Evolutionary conservation across 2,113 vertebrate genomes (phyloP).

Genomic region (Salminus brasiliensis): DNA sequence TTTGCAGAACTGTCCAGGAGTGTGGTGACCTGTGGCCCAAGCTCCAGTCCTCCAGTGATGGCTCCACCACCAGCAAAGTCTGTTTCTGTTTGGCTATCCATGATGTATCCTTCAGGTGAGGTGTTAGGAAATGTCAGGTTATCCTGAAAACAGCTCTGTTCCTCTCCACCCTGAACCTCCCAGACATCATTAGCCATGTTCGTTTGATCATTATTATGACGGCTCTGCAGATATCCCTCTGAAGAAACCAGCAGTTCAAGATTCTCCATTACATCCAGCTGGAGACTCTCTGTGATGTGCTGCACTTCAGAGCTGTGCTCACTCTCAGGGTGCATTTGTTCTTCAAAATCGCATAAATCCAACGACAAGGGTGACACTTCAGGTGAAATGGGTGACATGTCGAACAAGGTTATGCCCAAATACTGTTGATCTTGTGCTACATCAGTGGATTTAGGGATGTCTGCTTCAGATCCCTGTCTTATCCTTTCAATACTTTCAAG

Average conservation of each 20-base stretch:
- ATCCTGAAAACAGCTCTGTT: conserved; percentile 29
- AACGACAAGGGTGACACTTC: conserved; percentile 61
- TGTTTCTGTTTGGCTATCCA: conserved; percentile 7
- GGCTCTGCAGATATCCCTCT: conserved; percentile 39
- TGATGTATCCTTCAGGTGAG: conserved; percentile 25
- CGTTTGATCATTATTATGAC: conserved; percentile 51
- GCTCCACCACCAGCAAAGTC: conserved; percentile 5
- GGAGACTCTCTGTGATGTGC: conserved; percentile 57
- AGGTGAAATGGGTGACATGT: conserved; percentile 49
- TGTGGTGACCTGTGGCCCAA: background rate
- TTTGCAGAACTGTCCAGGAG: background rate
- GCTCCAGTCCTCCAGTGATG: background rate
- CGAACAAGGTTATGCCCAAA: background rate
- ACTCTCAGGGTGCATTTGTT: conserved; percentile 59
- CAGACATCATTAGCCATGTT: conserved; percentile 58
- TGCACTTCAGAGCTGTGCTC: conserved; percentile 30
- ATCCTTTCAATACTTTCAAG: conserved; percentile 39
- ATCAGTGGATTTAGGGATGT: background rate
- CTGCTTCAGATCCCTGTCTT: conserved; percentile 27
- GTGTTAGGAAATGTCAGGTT: conserved; percentile 24
- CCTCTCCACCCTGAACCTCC: conserved; percentile 44
- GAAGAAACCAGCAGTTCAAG: conserved; percentile 59
- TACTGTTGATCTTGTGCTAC: background rate
- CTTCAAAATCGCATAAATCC: conserved; percentile 67
- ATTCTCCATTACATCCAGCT: conserved; percentile 58